A percentile compares a stretch with the other conserved stretches of the same genome.
Conservation (phyloP, 2,888 invertebrate genomes). For the Eretmocerus hayati region DNA sequence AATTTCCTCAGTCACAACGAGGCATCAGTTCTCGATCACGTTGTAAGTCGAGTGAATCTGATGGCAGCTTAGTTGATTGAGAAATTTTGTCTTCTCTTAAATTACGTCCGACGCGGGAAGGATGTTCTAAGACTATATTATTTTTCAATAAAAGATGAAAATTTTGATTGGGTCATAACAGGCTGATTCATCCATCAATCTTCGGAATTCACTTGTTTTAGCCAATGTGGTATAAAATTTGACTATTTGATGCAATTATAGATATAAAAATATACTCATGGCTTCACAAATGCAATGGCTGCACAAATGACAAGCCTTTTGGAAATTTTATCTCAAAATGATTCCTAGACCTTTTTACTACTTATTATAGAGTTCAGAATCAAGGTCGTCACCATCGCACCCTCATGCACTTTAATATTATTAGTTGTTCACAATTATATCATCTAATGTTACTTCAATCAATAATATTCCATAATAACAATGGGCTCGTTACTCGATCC, state of each 20-base stretch:
- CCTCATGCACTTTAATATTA: slow-evolving; percentile 25
- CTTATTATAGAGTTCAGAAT: slow-evolving; percentile 7
- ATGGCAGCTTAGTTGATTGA: too few species aligned
- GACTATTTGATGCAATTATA: slow-evolving; percentile 20
- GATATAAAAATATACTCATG: slow-evolving; percentile 33
- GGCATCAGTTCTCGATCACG: too few species aligned
- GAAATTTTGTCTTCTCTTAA: too few species aligned
- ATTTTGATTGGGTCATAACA: too few species aligned
- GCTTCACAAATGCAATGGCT: slow-evolving; percentile 28
- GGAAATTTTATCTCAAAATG: slow-evolving; percentile 23
- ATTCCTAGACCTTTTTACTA: slow-evolving; percentile 17
- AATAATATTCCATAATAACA: slow-evolving; percentile 34
- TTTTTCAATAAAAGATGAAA: too few species aligned
- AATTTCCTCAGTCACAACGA: too few species aligned
- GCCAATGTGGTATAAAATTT: too few species aligned
- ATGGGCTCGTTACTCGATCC: slow-evolving; percentile 31
- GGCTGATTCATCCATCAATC: too few species aligned
- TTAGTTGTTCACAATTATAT: slow-evolving; percentile 28
- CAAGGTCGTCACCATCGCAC: slow-evolving; percentile 21
- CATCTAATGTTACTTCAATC: slow-evolving; percentile 32
- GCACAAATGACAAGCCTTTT: slow-evolving; percentile 31
- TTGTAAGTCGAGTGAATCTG: too few species aligned
- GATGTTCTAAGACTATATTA: too few species aligned
- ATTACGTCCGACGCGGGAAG: too few species aligned
- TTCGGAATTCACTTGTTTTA: too few species aligned